These are phyloP conservation scores for Colaptes auratus DNA, from an alignment of 2,113 vertebrate species.

Conservation along the genomic window DNA sequence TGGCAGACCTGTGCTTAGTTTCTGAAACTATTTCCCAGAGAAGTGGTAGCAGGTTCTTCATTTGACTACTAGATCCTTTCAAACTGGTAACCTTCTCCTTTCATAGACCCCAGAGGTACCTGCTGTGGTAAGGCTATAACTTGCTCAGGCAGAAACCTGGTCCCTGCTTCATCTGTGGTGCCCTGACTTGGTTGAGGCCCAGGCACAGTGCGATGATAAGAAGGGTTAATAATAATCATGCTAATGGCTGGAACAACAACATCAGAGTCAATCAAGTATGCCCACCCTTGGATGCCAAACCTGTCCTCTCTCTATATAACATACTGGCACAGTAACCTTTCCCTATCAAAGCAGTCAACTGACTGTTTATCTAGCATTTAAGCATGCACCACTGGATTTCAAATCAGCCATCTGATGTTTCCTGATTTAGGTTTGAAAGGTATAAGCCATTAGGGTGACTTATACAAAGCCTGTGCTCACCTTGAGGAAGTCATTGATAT, in stretches of 20 bases:
- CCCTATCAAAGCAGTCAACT: neutral
- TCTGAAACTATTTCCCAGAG: neutral
- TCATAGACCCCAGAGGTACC: accelerated
- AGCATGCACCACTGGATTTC: neutral
- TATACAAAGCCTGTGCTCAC: neutral
- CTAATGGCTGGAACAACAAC: neutral
- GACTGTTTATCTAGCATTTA: neutral
- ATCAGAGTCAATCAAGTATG: neutral
- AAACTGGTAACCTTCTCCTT: neutral
- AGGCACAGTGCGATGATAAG: neutral
- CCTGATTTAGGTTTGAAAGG: neutral
- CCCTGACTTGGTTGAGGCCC: neutral
- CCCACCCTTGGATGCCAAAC: neutral
- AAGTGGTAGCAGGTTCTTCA: neutral
- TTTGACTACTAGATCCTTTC: neutral
- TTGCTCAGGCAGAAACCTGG: neutral
- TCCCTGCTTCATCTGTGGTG: neutral
- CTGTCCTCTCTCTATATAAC: neutral
- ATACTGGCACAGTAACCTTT: neutral
- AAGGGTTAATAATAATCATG: neutral
- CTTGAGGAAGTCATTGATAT: neutral
- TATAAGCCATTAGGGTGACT: neutral
- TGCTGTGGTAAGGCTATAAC: neutral
- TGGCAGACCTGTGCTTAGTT: neutral
- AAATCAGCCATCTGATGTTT: neutral